Conservation (phyloP, 2,888 invertebrate genomes). For the Drosophila imparisetae region DNA sequence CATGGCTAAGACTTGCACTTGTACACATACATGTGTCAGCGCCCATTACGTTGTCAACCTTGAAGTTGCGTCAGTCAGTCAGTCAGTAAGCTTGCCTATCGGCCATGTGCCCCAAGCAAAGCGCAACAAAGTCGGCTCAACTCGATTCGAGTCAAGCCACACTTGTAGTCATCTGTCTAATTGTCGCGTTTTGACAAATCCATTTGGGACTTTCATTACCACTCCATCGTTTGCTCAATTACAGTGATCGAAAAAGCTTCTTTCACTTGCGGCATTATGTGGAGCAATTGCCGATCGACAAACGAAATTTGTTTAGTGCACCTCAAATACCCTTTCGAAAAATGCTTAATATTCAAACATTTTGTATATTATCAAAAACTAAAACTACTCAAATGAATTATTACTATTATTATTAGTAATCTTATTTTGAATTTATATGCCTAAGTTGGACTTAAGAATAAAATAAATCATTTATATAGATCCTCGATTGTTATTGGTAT, state of each 20-base stretch:
- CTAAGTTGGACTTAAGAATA: background rate
- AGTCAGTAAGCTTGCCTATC: constrained; percentile 24
- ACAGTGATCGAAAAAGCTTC: constrained; percentile 47
- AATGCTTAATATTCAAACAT: background rate
- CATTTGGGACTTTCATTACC: constrained; percentile 71
- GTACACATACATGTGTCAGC: constrained; percentile 24
- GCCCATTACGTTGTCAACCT: constrained; percentile 56
- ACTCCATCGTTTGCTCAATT: constrained; percentile 44
- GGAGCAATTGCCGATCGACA: constrained; percentile 46
- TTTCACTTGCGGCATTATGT: constrained; percentile 70
- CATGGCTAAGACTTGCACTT: constrained; percentile 24
- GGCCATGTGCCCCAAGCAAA: constrained; percentile 21
- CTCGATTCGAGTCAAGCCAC: background rate
- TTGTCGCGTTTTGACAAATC: constrained; percentile 76
- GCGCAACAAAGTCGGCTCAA: background rate
- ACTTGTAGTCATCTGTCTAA: constrained; percentile 46
- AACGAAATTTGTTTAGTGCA: accelerated
- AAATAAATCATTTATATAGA: background rate
- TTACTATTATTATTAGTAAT: background rate
- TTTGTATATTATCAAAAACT: background rate
- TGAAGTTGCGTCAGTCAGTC: constrained; percentile 65
- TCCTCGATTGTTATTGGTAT: background rate
- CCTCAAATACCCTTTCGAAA: constrained; percentile 27
- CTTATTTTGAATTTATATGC: background rate
- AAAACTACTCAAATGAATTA: background rate